These are phyloP conservation scores for Chrysopilus asiliformis DNA, from an alignment of 2,888 invertebrate genomes.

Conservation along the genomic window DNA sequence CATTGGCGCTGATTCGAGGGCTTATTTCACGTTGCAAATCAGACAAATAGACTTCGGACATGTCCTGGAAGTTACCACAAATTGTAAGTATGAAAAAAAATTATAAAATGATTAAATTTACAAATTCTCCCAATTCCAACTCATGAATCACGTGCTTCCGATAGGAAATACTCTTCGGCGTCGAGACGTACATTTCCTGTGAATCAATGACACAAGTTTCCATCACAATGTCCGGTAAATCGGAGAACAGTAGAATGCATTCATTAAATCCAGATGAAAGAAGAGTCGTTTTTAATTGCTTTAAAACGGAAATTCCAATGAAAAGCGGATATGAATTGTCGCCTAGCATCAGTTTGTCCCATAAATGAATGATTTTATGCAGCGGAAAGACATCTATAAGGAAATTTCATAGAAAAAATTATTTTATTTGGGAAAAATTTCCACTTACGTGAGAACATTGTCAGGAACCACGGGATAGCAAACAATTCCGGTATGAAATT, in stretches of 20 bases:
- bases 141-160: constrained; percentile 57
- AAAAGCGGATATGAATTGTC: constrained; percentile 88
- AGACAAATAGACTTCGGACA: constrained; percentile 52
- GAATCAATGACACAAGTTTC: constrained; percentile 85
- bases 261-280: constrained; percentile 93
- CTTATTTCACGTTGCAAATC: constrained; percentile 60
- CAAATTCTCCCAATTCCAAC: constrained; percentile 26
- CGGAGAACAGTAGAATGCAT: constrained; percentile 95
- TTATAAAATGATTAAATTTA: constrained; percentile 17
- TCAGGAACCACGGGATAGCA: constrained; percentile 98
- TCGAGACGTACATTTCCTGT: constrained; percentile 67
- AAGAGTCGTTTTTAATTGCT: constrained; percentile 71
- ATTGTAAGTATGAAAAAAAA: constrained; percentile 2
- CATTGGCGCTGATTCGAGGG: constrained; percentile 74
- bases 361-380: constrained; percentile 92
- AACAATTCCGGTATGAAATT: constrained; percentile 95
- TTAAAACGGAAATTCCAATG: constrained; percentile 85
- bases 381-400: constrained; percentile 85
- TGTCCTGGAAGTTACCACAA: constrained; percentile 41
- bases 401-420: constrained; percentile 6
- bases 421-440: constrained; percentile 3
- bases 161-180: constrained; percentile 79
- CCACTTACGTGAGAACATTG: constrained; percentile 93
- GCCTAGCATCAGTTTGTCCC: constrained; percentile 91
- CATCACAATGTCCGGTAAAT: constrained; percentile 93